These are phyloP conservation scores for Cydia fagiglandana DNA, from an alignment of 1,140 invertebrate genomes.

Conservation along the genomic window DNA sequence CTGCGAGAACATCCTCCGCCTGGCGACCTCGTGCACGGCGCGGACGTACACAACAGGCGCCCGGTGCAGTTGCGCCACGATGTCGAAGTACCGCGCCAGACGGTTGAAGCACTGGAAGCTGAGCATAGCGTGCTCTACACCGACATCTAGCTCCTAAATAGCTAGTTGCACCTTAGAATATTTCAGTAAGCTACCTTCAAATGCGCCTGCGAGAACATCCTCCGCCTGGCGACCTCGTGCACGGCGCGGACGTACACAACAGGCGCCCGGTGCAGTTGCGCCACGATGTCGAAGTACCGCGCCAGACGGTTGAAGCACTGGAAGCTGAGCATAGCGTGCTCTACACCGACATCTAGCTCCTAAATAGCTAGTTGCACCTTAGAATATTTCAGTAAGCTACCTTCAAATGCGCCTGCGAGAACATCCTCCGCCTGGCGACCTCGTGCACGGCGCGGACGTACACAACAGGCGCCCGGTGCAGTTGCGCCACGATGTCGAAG, in stretches of 20 bases:
- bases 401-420: conserved; percentile 86
- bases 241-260: conserved; percentile 90
- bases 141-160: conserved; percentile 83
- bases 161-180: no score
- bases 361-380: no score
- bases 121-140: conserved; percentile 88
- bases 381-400: conserved; percentile 47
- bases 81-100: conserved; percentile 86
- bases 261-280: conserved; percentile 92
- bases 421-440: conserved; percentile 86
- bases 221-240: conserved; percentile 88
- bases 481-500: conserved; percentile 90
- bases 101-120: conserved; percentile 90
- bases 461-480: conserved; percentile 89
- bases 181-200: conserved; percentile 72
- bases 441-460: conserved; percentile 92
- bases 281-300: conserved; percentile 88
- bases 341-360: conserved; percentile 88
- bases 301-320: conserved; percentile 89
- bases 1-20: conserved; percentile 86
- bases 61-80: conserved; percentile 91
- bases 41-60: conserved; percentile 90
- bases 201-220: conserved; percentile 87
- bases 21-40: conserved; percentile 90
- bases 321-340: conserved; percentile 88